A percentile compares a stretch with the other conserved stretches of the same genome.
These are phyloP conservation scores for Tipula vernalis DNA, from an alignment of 2,888 invertebrate species.

Conservation along the genomic window DNA sequence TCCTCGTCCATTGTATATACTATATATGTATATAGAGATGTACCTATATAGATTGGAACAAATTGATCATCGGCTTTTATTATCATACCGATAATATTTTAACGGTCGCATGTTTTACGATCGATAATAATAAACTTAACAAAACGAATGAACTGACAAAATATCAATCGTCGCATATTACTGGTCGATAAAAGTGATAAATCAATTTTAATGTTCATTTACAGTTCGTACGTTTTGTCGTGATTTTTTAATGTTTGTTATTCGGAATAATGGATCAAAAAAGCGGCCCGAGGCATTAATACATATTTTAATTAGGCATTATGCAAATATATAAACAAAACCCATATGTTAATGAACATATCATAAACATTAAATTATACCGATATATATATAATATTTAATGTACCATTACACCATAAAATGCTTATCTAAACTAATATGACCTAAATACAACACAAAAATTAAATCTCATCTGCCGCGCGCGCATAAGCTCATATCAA, in stretches of 20 bases:
- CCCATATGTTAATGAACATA: not conserved
- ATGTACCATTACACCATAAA: not conserved
- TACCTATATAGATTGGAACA: not conserved
- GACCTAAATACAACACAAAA: not conserved
- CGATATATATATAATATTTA: not conserved
- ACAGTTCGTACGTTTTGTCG: not conserved
- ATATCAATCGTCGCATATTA: not conserved
- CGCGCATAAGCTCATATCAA: not conserved
- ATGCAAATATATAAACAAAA: not conserved
- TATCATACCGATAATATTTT: not conserved
- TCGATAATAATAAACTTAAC: not conserved
- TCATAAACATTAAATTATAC: not conserved
- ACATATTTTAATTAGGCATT: not conserved
- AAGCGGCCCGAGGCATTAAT: not conserved
- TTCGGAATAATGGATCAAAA: not conserved
- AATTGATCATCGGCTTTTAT: not conserved
- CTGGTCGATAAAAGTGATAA: not conserved
- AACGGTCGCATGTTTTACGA: not conserved
- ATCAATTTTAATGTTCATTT: not conserved
- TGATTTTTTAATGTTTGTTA: not conserved
- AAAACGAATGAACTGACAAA: not conserved
- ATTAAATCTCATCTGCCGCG: not conserved
- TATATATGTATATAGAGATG: not conserved
- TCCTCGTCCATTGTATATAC: too few relatives aligned
- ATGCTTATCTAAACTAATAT: not conserved